Evolutionary conservation across 2,797 vertebrate species (phyloP), one percentile per base, ranked within the genome.

Genomic region (Clarias fuscus): DNA sequence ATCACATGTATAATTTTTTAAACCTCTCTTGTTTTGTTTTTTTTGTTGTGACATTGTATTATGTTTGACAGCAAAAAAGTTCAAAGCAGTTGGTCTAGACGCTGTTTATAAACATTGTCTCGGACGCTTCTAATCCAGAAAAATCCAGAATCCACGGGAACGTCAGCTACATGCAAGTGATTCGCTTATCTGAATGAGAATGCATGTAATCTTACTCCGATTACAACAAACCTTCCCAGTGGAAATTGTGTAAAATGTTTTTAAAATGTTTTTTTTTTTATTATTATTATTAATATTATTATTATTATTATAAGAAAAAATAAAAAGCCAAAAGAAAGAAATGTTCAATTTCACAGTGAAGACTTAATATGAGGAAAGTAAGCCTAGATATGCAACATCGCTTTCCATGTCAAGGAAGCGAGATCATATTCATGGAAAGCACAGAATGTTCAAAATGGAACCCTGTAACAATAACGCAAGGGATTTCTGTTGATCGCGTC

Each of bases 281-380:
- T 30, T 1, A 30, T 30, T 30, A 30, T 30, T 30, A 33, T 33
- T 33, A 33, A 1, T 33, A 33, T 33, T 33, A 33, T 33, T 33
- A 33, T 33, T 33, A 33, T 17, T 33, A 71, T 20, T 1, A 40
- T 11, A 72, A 5, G 30, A 40, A 7, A 40, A 17, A 22, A 72
- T 72, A 72, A 10, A 27, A 67, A 76, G 73, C 43, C 43, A 65
- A 76, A 33, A 33, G 33, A 33, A 33, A 33, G 33, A 33, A 33
- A 82, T 70, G 81, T 70, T 86, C 79, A 75, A 85, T 86, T 58
- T 86, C 77, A 82, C 22, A 59, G 18, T 33, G 18, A 68, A 78
- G 40, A 27, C 73, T 71, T 24, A 13, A 48, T 64, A 67, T 59
- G 40, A 40, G 68, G 8, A 71, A 40, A 83, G 61, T 77, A 30